Conservation (phyloP, 2,797 vertebrate species). For the Sebastes reedi region DNA sequence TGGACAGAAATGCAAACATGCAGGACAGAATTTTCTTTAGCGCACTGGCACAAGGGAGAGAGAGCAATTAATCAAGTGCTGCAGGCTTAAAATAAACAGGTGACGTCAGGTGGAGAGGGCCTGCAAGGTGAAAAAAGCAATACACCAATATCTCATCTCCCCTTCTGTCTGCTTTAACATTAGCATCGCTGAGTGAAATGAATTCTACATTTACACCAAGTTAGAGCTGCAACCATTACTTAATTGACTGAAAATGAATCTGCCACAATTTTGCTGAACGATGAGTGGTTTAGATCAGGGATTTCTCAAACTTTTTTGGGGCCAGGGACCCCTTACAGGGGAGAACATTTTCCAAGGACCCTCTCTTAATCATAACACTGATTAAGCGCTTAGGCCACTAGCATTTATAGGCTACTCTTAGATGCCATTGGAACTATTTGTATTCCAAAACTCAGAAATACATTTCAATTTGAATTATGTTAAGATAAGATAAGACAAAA, state of each 20-base stretch:
- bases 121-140: neutral
- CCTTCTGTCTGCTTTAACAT: neutral
- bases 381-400: too few species aligned
- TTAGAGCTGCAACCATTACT: neutral
- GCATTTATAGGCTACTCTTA: too few species aligned
- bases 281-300: neutral
- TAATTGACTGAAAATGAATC: neutral
- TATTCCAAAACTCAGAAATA: too few species aligned
- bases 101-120: slow-evolving; percentile 5
- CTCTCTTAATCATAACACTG: rapidly evolving
- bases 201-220: neutral
- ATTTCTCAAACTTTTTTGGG: too few species aligned
- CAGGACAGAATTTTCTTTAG: slow-evolving; percentile 83
- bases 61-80: slow-evolving; percentile 48
- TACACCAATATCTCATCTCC: neutral
- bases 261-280: neutral
- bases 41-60: slow-evolving; percentile 83
- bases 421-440: too few species aligned
- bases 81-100: slow-evolving; percentile 27
- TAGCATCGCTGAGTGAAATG: neutral
- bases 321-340: too few species aligned
- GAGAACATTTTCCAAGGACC: neutral
- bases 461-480: too few species aligned
- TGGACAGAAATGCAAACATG: slow-evolving; percentile 8
- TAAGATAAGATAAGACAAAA: too few species aligned